A percentile compares a stretch with the other conserved stretches of the same genome.
phyloP scores from a whole-genome alignment of 2,797 vertebrate genomes.

The Siniperca undulata region DNA sequence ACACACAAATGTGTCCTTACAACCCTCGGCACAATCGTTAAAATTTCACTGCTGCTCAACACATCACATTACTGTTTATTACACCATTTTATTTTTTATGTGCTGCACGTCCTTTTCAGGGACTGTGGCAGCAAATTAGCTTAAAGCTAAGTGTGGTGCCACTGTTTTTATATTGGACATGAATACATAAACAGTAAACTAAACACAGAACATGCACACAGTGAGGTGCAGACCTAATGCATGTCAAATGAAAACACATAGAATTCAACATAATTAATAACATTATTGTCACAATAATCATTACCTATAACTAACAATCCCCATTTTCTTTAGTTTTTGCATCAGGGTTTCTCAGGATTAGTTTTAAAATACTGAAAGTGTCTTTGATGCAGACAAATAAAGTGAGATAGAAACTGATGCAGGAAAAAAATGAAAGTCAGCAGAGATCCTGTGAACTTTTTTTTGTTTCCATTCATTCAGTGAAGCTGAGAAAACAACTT shows the following conservation, averaged over 20 bases:
- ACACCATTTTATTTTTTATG: neutral
- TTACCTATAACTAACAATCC: neutral
- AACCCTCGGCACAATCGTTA: slow-evolving; percentile 3
- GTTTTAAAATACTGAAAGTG: neutral
- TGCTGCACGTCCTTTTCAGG: neutral
- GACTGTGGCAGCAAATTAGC: neutral
- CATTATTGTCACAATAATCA: too few relatives aligned
- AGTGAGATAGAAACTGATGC: neutral
- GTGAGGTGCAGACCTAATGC: neutral
- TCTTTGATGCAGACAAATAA: neutral
- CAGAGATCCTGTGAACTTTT: neutral
- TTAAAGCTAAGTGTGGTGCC: neutral
- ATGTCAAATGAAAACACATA: neutral
- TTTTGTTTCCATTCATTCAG: too few relatives aligned
- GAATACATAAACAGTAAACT: neutral
- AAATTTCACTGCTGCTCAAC: neutral
- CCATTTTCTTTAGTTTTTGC: neutral
- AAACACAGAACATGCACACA: neutral
- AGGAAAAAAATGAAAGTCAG: neutral
- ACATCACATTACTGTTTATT: slow-evolving; percentile 13
- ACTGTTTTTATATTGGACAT: neutral
- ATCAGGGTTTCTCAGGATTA: neutral
- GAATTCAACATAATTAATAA: neutral
- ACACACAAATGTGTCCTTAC: neutral
- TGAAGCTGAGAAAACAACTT: neutral